Conservation (phyloP, 2,888 invertebrate genomes). For the Andrena minutula region DNA sequence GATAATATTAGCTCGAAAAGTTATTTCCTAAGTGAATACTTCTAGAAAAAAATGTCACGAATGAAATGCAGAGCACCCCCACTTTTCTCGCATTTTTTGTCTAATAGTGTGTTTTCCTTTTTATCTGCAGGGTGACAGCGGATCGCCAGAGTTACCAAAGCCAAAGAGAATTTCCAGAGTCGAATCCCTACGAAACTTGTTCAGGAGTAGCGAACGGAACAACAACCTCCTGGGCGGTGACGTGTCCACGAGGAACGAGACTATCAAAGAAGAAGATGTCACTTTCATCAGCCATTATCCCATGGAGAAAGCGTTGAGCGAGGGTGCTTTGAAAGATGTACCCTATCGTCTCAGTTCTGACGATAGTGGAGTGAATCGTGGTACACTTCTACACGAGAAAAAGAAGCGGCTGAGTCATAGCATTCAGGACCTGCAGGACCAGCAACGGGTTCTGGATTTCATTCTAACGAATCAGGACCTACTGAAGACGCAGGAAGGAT, state of each 20-base stretch:
- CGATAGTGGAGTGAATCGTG: conserved; percentile 61
- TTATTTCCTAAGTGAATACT: too few species aligned
- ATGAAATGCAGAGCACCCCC: neutral
- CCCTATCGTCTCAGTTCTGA: conserved; percentile 56
- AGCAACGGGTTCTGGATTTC: conserved; percentile 80
- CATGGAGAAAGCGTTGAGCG: conserved; percentile 82
- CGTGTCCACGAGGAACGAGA: conserved; percentile 67
- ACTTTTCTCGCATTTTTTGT: neutral
- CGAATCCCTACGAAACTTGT: conserved; percentile 86
- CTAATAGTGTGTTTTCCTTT: neutral
- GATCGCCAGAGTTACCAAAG: conserved; percentile 66
- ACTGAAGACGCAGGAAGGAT: conserved; percentile 74
- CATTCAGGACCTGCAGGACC: conserved; percentile 82
- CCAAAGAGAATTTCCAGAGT: conserved; percentile 86
- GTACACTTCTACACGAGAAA: conserved; percentile 61
- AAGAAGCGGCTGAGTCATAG: conserved; percentile 78
- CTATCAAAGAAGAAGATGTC: conserved; percentile 77
- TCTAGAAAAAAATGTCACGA: too few species aligned
- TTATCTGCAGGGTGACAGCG: conserved; percentile 34
- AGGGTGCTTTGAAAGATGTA: conserved; percentile 76
- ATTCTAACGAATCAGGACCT: conserved; percentile 77
- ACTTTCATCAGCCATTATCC: conserved; percentile 68
- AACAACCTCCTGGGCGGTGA: conserved; percentile 68
- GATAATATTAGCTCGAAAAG: neutral
- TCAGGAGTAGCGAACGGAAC: conserved; percentile 82